phyloP scores from a whole-genome alignment of 1,140 invertebrate species.

The Calephelis virginiensis region DNA sequence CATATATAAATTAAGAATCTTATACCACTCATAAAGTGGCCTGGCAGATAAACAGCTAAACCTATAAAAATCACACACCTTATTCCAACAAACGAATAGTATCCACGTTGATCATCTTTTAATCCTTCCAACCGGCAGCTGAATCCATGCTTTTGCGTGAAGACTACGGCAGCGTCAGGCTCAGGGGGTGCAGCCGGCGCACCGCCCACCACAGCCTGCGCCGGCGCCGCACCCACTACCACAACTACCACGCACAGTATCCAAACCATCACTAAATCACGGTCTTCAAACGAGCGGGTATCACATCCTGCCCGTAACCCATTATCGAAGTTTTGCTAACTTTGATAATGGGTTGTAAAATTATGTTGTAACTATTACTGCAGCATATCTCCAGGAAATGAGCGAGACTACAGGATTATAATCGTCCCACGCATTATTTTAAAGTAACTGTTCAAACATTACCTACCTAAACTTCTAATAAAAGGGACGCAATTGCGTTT shows the following conservation, averaged over 20 bases:
- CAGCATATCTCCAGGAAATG: not conserved
- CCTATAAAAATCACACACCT: slow-evolving; percentile 50
- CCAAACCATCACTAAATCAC: slow-evolving; percentile 44
- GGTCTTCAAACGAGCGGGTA: not conserved
- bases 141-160: slow-evolving; percentile 75
- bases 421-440: not conserved
- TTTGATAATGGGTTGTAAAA: slow-evolving; percentile 3
- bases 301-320: slow-evolving; percentile 15
- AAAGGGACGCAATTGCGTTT: no score
- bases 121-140: slow-evolving; percentile 77
- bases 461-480: no score
- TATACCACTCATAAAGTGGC: no score
- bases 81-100: slow-evolving; percentile 64
- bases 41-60: no score
- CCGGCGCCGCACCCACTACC: slow-evolving; percentile 30
- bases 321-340: slow-evolving; percentile 14
- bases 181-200: slow-evolving; percentile 77
- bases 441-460: no score
- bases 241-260: slow-evolving; percentile 38
- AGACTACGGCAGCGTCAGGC: slow-evolving; percentile 81
- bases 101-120: slow-evolving; percentile 54
- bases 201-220: slow-evolving; percentile 80
- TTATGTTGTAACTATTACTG: slow-evolving; percentile 7
- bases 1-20: no score
- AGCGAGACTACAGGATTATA: not conserved